Percentiles rank a stretch among this genome's conserved stretches.
Evolutionary conservation across 2,888 invertebrate genomes (phyloP).

Genomic region (Leptopilina drosophilae): DNA sequence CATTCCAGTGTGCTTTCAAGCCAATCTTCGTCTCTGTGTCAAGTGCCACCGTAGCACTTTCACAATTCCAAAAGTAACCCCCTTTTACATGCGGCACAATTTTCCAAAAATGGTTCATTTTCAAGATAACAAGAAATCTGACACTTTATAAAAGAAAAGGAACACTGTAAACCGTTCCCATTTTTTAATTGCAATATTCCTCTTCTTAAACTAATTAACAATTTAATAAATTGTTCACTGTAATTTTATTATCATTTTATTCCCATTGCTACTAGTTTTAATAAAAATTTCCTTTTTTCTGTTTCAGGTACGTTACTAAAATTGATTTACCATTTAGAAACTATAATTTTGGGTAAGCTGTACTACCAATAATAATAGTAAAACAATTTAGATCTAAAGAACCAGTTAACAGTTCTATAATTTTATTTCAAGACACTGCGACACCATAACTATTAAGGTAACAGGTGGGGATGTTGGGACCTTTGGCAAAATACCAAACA

Average conservation of each 20-base stretch:
- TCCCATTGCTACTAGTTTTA: not conserved
- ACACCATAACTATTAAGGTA: conserved; percentile 51
- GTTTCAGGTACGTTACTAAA: conserved; percentile 19
- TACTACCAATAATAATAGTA: not conserved
- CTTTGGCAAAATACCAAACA: conserved; percentile 54
- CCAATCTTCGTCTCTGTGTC: conserved; percentile 36
- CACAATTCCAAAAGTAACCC: conserved; percentile 28
- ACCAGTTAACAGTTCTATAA: too few relatives aligned
- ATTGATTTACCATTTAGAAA: not conserved
- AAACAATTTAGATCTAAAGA: too few relatives aligned
- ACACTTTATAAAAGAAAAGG: not conserved
- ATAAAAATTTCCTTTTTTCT: not conserved
- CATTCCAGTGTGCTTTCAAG: conserved; percentile 35
- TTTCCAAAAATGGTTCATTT: conserved; percentile 33
- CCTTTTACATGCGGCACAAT: conserved; percentile 20
- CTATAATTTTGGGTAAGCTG: not conserved
- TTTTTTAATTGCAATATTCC: not conserved
- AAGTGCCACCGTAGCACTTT: conserved; percentile 38
- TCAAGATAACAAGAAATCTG: not conserved
- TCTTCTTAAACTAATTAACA: too few relatives aligned
- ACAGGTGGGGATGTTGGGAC: conserved; percentile 53
- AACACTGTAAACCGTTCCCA: not conserved
- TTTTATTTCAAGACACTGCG: conserved; percentile 37
- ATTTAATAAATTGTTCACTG: too few relatives aligned
- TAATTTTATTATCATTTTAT: too few relatives aligned